phyloP scores from a whole-genome alignment of 2,113 vertebrate species.

The Carassius gibelio region DNA sequence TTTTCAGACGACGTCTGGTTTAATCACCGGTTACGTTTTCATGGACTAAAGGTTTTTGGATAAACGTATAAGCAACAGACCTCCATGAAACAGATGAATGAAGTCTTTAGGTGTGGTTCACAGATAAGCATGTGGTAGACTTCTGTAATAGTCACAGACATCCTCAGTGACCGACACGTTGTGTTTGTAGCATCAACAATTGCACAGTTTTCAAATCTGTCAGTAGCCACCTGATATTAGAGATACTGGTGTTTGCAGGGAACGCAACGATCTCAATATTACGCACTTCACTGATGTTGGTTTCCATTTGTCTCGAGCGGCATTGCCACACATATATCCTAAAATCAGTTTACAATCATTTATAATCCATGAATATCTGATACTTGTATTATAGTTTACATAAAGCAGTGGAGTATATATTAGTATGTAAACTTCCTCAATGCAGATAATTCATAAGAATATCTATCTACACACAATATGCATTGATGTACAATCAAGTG shows the following conservation, averaged over 20 bases:
- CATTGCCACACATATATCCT: not conserved
- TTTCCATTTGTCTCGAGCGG: not conserved
- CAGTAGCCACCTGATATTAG: slow-evolving; percentile 58
- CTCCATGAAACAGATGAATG: slow-evolving; percentile 42
- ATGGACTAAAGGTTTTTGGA: too few relatives aligned
- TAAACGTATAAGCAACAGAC: slow-evolving; percentile 44
- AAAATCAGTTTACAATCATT: slow-evolving; percentile 63
- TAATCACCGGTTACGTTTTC: slow-evolving; percentile 49
- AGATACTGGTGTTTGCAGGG: slow-evolving; percentile 54
- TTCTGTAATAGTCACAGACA: slow-evolving; percentile 55
- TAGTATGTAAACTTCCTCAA: slow-evolving; percentile 20
- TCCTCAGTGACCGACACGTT: slow-evolving; percentile 52
- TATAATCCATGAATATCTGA: slow-evolving; percentile 42
- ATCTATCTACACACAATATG: not conserved
- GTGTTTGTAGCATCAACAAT: slow-evolving; percentile 13
- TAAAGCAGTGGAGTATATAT: slow-evolving; percentile 19
- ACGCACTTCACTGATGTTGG: slow-evolving; percentile 25
- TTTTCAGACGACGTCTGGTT: slow-evolving; percentile 1
- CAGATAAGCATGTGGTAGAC: slow-evolving; percentile 44
- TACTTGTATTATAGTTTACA: slow-evolving; percentile 37
- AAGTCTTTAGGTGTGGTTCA: slow-evolving; percentile 63
- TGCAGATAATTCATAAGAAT: slow-evolving; percentile 27
- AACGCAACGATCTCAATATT: slow-evolving; percentile 18
- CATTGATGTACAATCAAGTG: slow-evolving; percentile 23
- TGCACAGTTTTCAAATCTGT: slow-evolving; percentile 33